Evolutionary conservation across 2,113 vertebrate genomes (phyloP).

Genomic region (Bufo bufo): DNA sequence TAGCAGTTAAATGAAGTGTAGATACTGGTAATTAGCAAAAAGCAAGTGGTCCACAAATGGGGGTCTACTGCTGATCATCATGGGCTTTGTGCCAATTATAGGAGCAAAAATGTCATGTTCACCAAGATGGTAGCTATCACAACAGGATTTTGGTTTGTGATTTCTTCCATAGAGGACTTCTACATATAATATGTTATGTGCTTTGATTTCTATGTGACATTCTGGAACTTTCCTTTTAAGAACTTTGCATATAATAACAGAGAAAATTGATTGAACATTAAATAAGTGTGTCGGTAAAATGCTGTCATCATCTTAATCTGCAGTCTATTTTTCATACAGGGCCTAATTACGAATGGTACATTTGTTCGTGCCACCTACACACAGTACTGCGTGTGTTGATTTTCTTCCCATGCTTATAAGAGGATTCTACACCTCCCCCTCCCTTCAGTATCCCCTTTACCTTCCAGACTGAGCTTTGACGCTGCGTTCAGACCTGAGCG

Average conservation of each 20-base stretch:
- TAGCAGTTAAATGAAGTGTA: too few relatives aligned
- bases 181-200: background rate
- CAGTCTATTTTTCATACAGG: slow-evolving; percentile 15
- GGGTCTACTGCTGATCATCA: too few relatives aligned
- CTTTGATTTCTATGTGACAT: background rate
- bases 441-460: background rate
- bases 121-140: background rate
- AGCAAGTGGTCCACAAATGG: too few relatives aligned
- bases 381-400: slow-evolving; percentile 23
- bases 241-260: background rate
- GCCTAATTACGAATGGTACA: slow-evolving; percentile 34
- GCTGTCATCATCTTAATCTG: slow-evolving; percentile 21
- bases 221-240: slow-evolving; percentile 19
- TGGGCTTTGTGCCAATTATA: too few relatives aligned
- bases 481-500: too few relatives aligned
- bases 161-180: background rate
- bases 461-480: background rate
- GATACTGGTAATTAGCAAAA: too few relatives aligned
- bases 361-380: slow-evolving; percentile 29
- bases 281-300: slow-evolving; percentile 6
- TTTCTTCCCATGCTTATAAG: slow-evolving; percentile 4
- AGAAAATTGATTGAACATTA: slow-evolving; percentile 10
- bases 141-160: background rate
- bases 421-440: background rate
- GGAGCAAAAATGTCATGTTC: background rate